A percentile compares a stretch with the other conserved stretches of the same genome.
These are phyloP conservation scores for Salticus scenicus DNA, from an alignment of 2,888 invertebrate genomes.

Conservation along the genomic window DNA sequence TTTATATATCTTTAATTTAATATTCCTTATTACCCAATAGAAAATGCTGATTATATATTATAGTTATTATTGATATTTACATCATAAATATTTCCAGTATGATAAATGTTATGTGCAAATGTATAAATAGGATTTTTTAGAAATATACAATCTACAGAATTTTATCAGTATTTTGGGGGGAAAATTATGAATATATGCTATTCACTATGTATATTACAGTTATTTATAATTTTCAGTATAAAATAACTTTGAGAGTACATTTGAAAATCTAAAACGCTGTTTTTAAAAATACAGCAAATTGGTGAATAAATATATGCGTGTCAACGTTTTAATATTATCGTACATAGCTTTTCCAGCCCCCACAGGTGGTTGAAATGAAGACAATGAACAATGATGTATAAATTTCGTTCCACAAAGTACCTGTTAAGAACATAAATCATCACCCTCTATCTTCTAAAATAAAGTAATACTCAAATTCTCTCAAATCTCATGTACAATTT, in stretches of 20 bases:
- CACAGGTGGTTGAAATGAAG: conserved; percentile 11
- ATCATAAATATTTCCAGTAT: too few species aligned
- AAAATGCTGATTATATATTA: too few species aligned
- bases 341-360: background rate
- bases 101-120: too few species aligned
- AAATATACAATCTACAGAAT: too few species aligned
- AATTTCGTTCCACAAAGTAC: background rate
- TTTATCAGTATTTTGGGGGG: too few species aligned
- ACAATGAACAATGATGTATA: conserved; percentile 9
- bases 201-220: too few species aligned
- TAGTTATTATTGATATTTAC: too few species aligned
- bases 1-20: too few species aligned
- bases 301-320: background rate
- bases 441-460: conserved; percentile 3
- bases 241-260: background rate
- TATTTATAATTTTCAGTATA: background rate
- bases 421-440: conserved; percentile 7
- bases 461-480: conserved; percentile 13
- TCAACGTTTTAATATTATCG: too few species aligned
- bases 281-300: background rate
- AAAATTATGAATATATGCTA: too few species aligned
- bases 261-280: background rate
- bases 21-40: too few species aligned
- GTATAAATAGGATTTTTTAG: too few species aligned
- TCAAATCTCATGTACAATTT: background rate